A percentile compares a stretch with the other conserved stretches of the same genome.
Evolutionary conservation across 2,888 invertebrate species (phyloP).

Genomic region (Agrochola litura): DNA sequence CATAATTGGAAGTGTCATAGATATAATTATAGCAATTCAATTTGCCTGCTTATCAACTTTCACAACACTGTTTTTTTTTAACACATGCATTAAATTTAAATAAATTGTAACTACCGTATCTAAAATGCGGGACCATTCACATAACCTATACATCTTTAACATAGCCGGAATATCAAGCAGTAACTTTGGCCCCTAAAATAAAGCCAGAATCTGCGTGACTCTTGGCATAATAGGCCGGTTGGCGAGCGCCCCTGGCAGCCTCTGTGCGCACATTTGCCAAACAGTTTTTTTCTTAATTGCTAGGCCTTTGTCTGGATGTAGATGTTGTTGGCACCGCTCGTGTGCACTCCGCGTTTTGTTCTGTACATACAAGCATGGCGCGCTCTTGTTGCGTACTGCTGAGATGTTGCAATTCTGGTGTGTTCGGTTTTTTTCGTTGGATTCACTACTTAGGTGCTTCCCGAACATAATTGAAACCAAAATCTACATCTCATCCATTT

Average conservation of each 20-base stretch:
- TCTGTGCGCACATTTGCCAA: constrained; percentile 64
- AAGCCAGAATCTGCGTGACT: constrained; percentile 36
- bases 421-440: neutral
- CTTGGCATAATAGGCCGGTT: constrained; percentile 59
- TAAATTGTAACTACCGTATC: neutral
- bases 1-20: neutral
- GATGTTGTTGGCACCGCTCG: constrained; percentile 62
- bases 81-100: neutral
- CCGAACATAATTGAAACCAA: neutral
- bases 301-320: constrained; percentile 64
- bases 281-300: constrained; percentile 68
- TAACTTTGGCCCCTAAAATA: constrained; percentile 37
- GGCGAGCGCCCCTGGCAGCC: constrained; percentile 63
- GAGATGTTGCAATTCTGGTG: neutral
- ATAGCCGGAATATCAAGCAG: constrained; percentile 51
- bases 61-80: neutral
- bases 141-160: constrained; percentile 27
- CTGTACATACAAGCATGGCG: constrained; percentile 21
- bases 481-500: neutral
- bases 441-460: neutral
- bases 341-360: constrained; percentile 49
- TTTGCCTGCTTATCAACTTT: neutral
- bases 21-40: neutral
- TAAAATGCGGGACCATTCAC: neutral
- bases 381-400: constrained; percentile 16